Evolutionary conservation across 2,113 vertebrate genomes (phyloP), one percentile per base, ranked within the genome.

Genomic region (Hippocampus comes): DNA sequence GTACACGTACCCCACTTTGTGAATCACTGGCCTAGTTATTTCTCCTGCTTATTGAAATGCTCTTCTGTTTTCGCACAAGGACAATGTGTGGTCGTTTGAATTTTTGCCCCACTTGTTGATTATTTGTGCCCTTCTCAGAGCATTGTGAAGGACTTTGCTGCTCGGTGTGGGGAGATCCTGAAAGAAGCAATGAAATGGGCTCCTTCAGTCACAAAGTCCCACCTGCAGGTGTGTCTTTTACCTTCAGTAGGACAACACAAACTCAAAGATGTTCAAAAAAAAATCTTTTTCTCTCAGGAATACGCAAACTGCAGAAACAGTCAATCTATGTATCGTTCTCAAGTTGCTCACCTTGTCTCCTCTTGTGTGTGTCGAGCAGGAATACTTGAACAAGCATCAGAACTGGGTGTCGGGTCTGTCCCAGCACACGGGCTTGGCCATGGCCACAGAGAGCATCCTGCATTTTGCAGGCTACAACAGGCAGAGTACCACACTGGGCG

Each of bases 171-270:
- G 46, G 97, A 97, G 93, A 96, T 99, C 81, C 91, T 99, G 1
- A 97, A 97, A 77, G 97, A 99, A 82, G 96, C 97, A 7, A 98
- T 99, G 96, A 99, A 99, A 69, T 99, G 97, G 97, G 97, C 97
- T 1, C 95, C 97, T 11, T 95, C 97, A 0, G 97, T 96, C 76
- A 99, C 97, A 59, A 99, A 98, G 82, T 99, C 97, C 68, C 97
- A 99, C 79, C 87, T 99, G 8, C 97, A 99, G 95, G 97, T 97
- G 87, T 63, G 74, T 68, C 34, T 53, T 73, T 73, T 42, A 17
- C 25, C 1, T 79, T 72, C 0, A 51, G n/a, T 25, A 20, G 8
- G 23, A 67, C 3, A 21, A 9, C n/a, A 4, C 10, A 49, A 4
- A 63, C n/a, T 34, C 21, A 55, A 57, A 72, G 2, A 2, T 15